Base-by-base conservation (phyloP, 1,140 invertebrate species). In the Theocolax elegans region DNA sequence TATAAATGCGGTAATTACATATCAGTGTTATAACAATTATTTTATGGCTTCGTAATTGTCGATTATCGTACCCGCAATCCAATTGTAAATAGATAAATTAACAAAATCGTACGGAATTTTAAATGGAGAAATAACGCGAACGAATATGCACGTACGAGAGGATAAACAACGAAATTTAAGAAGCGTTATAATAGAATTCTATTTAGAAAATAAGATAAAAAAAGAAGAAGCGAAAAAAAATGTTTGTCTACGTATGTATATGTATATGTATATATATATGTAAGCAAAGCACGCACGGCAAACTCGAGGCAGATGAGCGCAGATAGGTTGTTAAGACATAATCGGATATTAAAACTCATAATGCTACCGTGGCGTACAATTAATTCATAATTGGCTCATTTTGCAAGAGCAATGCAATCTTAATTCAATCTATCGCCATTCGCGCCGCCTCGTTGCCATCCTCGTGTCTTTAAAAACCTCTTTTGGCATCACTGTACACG, bases 301-400 rank as follows among this genome's bases (percentile, higher is more conserved):
- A 29, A 59, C 74, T 72, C 51, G 54, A 17, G 64, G 73, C 71
- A 62, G 72, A 75, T 66, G 70, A 67, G 72, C 54, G 65, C 71
- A 66, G 74, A 79, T 77, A 77, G 72, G 74, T 80, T 83, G 79
- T 81, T 83, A 79, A 83, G 80, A 83, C 79, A 80, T 84, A 83
- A 86, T 81, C 79, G 77, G 79, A 80, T 84, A 81, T 83, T 84
- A 81, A 84, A 79, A 77, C 71, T 72, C 77, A 78, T 81, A 81
- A 80, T 77, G 77, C 78, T 80, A 81, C 78, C 75, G 77, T 74
- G 72, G 67, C 63, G 71, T 63, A 75, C 77, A 85, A 85, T 86
- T 85, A 85, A 86, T 83, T 84, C 77, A 84, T 84, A 84, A 86
- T 85, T 85, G 83, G 81, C 80, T 80, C 79, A 83, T 84, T 83